These are phyloP conservation scores for Erannis defoliaria DNA, from an alignment of 2,888 invertebrate species.

Conservation along the genomic window DNA sequence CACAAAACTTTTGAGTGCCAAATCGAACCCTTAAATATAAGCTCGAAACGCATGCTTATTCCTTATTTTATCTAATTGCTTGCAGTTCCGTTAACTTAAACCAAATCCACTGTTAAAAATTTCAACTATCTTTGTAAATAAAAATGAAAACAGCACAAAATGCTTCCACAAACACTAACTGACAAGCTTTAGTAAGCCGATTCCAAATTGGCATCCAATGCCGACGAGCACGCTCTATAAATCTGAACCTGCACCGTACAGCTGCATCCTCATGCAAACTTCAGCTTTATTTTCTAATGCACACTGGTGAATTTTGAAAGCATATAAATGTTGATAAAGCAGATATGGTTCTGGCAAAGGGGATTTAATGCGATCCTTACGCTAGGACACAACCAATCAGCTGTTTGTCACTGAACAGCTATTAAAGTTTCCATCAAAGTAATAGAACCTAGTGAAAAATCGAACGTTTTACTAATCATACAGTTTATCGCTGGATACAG, in stretches of 20 bases:
- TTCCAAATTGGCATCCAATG: conserved; percentile 30
- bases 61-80: too few species aligned
- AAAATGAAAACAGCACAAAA: conserved; percentile 11
- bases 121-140: conserved; percentile 11
- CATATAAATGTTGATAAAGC: conserved; percentile 14
- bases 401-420: conserved; percentile 12
- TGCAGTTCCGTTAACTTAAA: too few species aligned
- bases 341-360: conserved; percentile 28
- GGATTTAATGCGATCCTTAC: conserved; percentile 19
- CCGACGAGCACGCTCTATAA: conserved; percentile 22
- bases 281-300: neutral
- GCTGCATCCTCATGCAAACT: neutral
- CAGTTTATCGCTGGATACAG: conserved; percentile 3
- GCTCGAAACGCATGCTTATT: too few species aligned
- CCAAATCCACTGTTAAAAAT: too few species aligned
- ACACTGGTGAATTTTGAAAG: neutral
- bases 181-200: conserved; percentile 31
- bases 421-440: neutral
- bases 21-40: too few species aligned
- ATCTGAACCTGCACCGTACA: conserved; percentile 14
- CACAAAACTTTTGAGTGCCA: too few species aligned
- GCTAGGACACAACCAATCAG: conserved; percentile 26
- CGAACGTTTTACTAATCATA: neutral
- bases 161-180: conserved; percentile 19
- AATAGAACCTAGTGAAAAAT: neutral